These are phyloP conservation scores for Formicarius rufipectus DNA, from an alignment of 2,113 vertebrate genomes.

Conservation along the genomic window DNA sequence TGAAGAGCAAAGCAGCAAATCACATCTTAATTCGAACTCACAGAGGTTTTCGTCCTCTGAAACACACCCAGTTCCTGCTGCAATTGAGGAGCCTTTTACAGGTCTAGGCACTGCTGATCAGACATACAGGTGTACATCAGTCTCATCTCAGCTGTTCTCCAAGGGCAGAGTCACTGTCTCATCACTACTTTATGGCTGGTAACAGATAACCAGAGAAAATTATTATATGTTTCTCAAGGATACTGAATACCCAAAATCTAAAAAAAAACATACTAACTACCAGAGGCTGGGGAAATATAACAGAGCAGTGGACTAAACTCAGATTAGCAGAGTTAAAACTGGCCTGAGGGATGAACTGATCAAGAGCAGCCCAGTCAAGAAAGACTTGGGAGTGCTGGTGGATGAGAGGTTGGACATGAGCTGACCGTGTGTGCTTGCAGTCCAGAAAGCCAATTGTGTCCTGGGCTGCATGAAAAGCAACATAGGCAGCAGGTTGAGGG, in stretches of 20 bases:
- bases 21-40: neutral
- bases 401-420: neutral
- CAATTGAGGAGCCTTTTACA: neutral
- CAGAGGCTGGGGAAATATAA: neutral
- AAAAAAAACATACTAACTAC: neutral
- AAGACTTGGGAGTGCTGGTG: neutral
- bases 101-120: neutral
- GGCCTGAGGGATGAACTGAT: neutral
- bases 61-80: neutral
- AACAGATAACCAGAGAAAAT: neutral
- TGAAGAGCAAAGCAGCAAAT: neutral
- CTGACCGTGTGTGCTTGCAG: too few relatives aligned
- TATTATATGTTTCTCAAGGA: neutral
- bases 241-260: neutral
- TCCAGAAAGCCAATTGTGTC: neutral
- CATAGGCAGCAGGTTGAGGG: neutral
- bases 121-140: accelerated
- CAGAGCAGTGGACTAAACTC: neutral
- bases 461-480: neutral
- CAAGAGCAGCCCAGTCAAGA: neutral
- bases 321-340: neutral
- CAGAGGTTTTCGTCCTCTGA: neutral
- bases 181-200: accelerated
- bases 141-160: neutral
- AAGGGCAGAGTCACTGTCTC: neutral